A percentile compares a stretch with the other conserved stretches of the same genome.
phyloP scores from a whole-genome alignment of 92 coral and sea anemone species.

The Epizoanthus illoricatus region DNA sequence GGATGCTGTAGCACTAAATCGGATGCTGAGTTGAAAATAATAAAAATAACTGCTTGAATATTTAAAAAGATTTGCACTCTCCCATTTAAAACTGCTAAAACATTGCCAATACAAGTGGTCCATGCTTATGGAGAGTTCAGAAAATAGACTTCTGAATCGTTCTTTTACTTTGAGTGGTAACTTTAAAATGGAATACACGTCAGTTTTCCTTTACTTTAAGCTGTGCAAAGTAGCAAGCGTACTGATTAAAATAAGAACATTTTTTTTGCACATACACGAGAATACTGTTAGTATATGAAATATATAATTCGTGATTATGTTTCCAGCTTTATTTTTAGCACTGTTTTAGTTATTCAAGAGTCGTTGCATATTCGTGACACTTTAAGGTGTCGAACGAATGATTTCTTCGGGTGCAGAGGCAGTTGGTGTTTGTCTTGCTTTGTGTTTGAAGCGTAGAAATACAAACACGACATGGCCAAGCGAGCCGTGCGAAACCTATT shows the following conservation, averaged over 20 bases:
- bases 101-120: too few species aligned
- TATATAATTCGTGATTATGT: background rate
- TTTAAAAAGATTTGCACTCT: too few species aligned
- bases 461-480: background rate
- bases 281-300: background rate
- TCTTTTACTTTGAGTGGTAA: too few species aligned
- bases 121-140: too few species aligned
- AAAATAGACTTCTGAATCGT: too few species aligned
- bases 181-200: background rate
- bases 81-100: too few species aligned
- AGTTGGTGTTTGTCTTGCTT: background rate
- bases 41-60: too few species aligned
- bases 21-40: too few species aligned
- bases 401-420: background rate
- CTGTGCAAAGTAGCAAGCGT: background rate
- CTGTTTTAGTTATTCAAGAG: background rate
- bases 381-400: background rate
- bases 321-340: background rate
- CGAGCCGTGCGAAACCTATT: background rate
- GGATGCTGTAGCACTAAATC: too few species aligned
- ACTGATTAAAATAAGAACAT: background rate
- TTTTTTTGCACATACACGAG: background rate
- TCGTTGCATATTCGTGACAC: background rate
- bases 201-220: background rate
- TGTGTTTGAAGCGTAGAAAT: background rate